phyloP scores from a whole-genome alignment of 2,113 vertebrate species.

The Albula goreensis region DNA sequence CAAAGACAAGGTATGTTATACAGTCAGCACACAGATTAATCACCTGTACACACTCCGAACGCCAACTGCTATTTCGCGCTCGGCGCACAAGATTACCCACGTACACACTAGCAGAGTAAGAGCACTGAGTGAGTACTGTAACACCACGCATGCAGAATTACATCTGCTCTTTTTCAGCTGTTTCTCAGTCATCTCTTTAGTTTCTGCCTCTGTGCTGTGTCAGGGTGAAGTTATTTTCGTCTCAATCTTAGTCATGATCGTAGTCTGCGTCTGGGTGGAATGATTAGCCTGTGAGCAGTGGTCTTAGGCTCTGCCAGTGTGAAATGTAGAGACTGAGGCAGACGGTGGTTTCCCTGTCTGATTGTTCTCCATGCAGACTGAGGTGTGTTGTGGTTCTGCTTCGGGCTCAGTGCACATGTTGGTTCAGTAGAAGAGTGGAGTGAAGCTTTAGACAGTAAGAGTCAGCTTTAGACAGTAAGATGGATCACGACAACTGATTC shows the following conservation, averaged over 20 bases:
- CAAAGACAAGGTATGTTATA: neutral
- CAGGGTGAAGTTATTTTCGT: no score
- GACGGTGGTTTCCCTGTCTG: neutral
- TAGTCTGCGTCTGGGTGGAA: neutral
- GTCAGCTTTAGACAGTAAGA: constrained; percentile 25
- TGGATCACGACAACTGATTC: constrained; percentile 62
- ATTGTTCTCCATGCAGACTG: neutral
- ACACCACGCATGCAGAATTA: neutral
- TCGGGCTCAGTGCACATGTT: neutral
- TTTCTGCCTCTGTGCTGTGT: neutral
- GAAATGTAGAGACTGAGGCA: neutral
- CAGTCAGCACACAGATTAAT: neutral
- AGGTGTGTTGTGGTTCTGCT: no score
- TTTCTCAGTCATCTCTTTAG: neutral
- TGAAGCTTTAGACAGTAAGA: neutral
- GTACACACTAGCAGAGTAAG: neutral
- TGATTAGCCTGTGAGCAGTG: neutral
- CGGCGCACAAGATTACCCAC: neutral
- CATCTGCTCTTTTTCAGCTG: neutral
- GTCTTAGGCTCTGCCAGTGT: neutral
- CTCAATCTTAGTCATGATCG: neutral
- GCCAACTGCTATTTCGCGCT: neutral
- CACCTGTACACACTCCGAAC: neutral
- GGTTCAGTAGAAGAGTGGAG: neutral
- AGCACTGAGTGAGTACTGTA: neutral